phyloP scores from a whole-genome alignment of 2,113 vertebrate genomes.

The Myiozetetes cayanensis region DNA sequence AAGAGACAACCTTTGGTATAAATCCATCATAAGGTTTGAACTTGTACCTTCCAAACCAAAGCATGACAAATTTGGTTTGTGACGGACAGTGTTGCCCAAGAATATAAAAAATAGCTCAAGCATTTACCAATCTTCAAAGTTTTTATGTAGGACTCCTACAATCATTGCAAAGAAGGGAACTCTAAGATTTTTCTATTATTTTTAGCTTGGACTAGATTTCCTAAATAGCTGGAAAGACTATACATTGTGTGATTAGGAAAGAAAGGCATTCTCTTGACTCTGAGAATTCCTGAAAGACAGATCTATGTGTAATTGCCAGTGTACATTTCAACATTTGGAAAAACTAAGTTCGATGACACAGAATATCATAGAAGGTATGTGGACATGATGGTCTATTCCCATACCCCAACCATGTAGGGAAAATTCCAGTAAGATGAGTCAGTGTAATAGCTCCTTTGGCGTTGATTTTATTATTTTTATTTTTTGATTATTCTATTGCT shows the following conservation, averaged over 20 bases:
- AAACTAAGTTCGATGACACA: not conserved
- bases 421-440: not conserved
- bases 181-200: not conserved
- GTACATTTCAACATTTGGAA: not conserved
- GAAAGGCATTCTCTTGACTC: not conserved
- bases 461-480: not conserved
- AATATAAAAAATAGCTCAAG: not conserved
- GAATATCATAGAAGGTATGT: not conserved
- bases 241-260: not conserved
- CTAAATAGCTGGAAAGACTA: not conserved
- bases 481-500: not conserved
- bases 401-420: fast-evolving
- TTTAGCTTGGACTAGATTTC: not conserved
- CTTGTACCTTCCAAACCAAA: not conserved
- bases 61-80: not conserved
- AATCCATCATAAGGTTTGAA: not conserved
- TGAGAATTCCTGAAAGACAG: not conserved
- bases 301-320: not conserved
- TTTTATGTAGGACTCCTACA: not conserved
- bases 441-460: not conserved
- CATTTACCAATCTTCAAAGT: not conserved
- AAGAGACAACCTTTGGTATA: not conserved
- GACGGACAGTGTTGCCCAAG: not conserved
- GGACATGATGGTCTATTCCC: not conserved
- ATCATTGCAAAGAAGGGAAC: not conserved